Base-by-base conservation (phyloP, 2,113 vertebrate genomes). In the Myodes glareolus region DNA sequence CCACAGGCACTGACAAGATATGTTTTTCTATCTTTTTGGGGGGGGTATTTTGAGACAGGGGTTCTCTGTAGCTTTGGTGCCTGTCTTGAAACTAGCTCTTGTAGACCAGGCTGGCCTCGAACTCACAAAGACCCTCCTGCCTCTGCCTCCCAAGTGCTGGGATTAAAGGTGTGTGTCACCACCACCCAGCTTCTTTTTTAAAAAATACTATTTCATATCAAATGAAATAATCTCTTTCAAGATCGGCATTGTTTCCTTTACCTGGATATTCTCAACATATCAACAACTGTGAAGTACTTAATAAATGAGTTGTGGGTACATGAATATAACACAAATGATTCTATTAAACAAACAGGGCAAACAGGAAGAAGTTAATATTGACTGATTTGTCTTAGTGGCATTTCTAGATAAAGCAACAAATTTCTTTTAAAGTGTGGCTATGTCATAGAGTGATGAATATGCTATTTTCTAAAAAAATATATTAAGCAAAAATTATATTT, bases 341-440 rank as follows among this genome's bases (percentile, higher is more conserved):
- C 78, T 67, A 72, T 88, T 90, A 95, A 50, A 65, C 75, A 77
- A 77, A 16, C 77, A 95, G 78, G 52, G 23, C 31, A 86, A 5
- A 78, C 55, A 96, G 50, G 55, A 97, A 90, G 90, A 81, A 19
- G 33, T 39, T 65, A 92, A 23, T 21, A 17, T 70, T 95, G 16
- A 65, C 42, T 78, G 11, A 92, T 77, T 91, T 75, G 31, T 90
- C 82, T 85, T 4, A 93, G 47, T 36, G 13, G 23, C 29, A 76
- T 90, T 95, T 97, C n/a, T 92, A 89, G 25, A 91, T 65, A 92
- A 92, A 94, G 16, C 45, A 89, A 93, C 5, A 91, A 96, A 96
- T 21, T 78, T 90, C 63, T 73, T 95, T 21, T 80, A 65, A 93
- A 91, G 8, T 73, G n/a, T 58, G 1, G 73, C 9, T 65, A n/a